Conservation (phyloP, 2,797 vertebrate species). For the Sebastes trivittatus region DNA sequence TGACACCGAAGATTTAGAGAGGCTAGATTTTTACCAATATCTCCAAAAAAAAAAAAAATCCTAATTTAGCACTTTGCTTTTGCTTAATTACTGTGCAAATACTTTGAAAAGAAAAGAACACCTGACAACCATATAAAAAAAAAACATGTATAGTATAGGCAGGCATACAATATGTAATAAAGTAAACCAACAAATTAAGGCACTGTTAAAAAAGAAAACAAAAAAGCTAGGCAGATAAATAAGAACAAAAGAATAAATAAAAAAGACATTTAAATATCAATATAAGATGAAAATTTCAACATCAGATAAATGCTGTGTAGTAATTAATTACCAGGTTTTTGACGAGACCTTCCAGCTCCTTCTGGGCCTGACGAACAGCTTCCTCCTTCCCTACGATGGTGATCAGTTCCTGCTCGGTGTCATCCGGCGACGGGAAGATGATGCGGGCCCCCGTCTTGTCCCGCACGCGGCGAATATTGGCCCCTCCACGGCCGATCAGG, state of each 20-base stretch:
- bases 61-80: not conserved
- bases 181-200: not conserved
- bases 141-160: not conserved
- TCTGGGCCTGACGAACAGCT: slow-evolving; percentile 81
- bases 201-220: not conserved
- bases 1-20: not conserved
- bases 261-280: not conserved
- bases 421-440: slow-evolving; percentile 84
- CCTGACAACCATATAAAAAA: no score
- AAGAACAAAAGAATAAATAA: no score
- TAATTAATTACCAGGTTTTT: slow-evolving; percentile 81
- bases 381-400: slow-evolving; percentile 86
- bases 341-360: slow-evolving; percentile 83
- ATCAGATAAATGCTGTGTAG: not conserved
- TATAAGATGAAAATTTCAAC: not conserved
- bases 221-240: no score
- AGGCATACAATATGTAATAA: not conserved
- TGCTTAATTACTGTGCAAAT: not conserved
- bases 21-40: not conserved
- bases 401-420: slow-evolving; percentile 84
- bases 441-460: slow-evolving; percentile 83
- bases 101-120: not conserved
- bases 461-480: slow-evolving; percentile 83
- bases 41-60: not conserved
- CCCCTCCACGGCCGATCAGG: slow-evolving; percentile 84